These are phyloP conservation scores for Ctenosaura bakeri DNA, from an alignment of 2,797 vertebrate genomes.

Conservation along the genomic window DNA sequence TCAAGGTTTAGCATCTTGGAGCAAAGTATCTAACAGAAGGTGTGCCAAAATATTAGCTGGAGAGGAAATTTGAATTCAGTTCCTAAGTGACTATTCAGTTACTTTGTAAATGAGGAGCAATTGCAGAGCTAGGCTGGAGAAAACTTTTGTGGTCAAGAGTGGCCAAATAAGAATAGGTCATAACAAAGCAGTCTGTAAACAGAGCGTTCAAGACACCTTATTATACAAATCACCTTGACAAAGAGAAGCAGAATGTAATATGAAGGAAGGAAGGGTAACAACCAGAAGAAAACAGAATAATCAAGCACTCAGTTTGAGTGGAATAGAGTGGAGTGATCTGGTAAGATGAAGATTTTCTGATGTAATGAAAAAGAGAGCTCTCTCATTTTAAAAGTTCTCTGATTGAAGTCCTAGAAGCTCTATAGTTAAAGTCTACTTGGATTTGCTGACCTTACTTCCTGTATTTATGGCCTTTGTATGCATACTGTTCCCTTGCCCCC, in stretches of 20 bases:
- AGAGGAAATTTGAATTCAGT: too few relatives aligned
- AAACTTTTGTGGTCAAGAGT: background rate
- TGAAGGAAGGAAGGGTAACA: too few relatives aligned
- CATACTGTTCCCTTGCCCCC: background rate
- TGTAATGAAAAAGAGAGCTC: background rate
- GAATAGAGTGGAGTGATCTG: background rate
- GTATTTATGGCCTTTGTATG: background rate
- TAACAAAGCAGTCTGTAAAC: background rate
- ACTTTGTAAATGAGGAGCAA: background rate
- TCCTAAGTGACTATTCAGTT: background rate
- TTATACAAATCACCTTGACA: background rate
- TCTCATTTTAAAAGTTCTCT: background rate
- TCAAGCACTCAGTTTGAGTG: background rate
- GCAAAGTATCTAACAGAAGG: too few relatives aligned
- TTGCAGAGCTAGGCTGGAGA: background rate
- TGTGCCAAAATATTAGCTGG: too few relatives aligned
- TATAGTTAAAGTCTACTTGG: background rate
- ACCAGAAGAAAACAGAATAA: background rate
- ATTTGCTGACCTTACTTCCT: background rate
- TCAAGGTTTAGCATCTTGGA: too few relatives aligned
- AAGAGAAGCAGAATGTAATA: too few relatives aligned
- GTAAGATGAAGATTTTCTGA: background rate
- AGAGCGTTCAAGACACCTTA: background rate
- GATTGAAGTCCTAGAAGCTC: background rate
- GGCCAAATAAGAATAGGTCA: too few relatives aligned